Percentiles rank a stretch among this genome's conserved stretches.
Evolutionary conservation across 2,888 invertebrate species (phyloP).

Genomic region (Zygogramma bicolorata): DNA sequence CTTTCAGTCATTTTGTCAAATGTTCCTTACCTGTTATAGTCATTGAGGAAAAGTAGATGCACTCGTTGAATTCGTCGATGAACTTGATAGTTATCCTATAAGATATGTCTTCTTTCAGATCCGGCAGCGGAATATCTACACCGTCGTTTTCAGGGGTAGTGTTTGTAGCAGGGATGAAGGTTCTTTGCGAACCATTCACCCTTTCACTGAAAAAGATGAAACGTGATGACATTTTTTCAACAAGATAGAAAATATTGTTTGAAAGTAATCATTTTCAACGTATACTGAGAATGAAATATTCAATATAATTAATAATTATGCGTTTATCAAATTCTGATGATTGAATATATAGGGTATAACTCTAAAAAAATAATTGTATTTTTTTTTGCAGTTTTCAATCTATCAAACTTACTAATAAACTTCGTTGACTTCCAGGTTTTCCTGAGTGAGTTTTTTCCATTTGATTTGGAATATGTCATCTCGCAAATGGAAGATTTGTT

Average conservation of each 20-base stretch:
- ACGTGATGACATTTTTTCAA: too few species aligned
- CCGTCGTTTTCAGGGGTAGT: conserved; percentile 24
- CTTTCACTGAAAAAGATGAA: conserved; percentile 35
- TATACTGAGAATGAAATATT: too few species aligned
- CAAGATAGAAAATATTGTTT: too few species aligned
- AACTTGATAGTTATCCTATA: conserved; percentile 38
- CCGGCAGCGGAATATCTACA: conserved; percentile 29
- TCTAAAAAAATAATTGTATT: too few species aligned
- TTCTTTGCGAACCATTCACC: conserved; percentile 20
- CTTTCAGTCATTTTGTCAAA: too few species aligned
- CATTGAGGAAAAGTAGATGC: conserved; percentile 30
- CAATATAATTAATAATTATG: too few species aligned
- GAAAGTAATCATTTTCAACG: too few species aligned
- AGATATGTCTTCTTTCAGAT: conserved; percentile 29
- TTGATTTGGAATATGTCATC: conserved; percentile 31
- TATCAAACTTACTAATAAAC: conserved; percentile 40
- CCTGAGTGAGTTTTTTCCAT: conserved; percentile 30
- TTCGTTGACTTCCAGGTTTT: conserved; percentile 33
- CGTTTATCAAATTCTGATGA: too few species aligned
- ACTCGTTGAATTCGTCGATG: conserved; percentile 35
- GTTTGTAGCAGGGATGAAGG: conserved; percentile 27
- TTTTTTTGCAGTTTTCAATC: too few species aligned
- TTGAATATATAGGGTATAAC: too few species aligned
- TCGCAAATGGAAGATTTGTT: conserved; percentile 17
- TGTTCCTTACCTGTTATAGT: conserved; percentile 22